Evolutionary conservation across 2,113 vertebrate species (phyloP).

Genomic region (Pleuronectes platessa): DNA sequence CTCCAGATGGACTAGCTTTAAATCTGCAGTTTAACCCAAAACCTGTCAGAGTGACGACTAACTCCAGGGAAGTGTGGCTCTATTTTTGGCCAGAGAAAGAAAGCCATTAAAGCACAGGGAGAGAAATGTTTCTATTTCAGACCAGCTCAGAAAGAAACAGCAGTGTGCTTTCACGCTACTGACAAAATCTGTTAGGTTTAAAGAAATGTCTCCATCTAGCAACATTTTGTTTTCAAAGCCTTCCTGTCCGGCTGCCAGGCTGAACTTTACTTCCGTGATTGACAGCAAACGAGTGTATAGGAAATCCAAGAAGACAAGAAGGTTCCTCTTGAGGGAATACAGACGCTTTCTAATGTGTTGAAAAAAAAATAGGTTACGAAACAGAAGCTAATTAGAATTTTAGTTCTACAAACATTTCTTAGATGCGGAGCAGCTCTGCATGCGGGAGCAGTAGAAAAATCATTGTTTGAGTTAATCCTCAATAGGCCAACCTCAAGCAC

Average conservation of each 20-base stretch:
- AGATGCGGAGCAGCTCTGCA: constrained; percentile 34
- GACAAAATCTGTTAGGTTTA: constrained; percentile 46
- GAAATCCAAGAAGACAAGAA: constrained; percentile 27
- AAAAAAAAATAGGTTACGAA: constrained; percentile 20
- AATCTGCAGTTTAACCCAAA: constrained; percentile 75
- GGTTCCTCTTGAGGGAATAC: constrained; percentile 32
- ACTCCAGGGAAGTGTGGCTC: constrained; percentile 54
- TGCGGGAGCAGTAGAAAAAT: constrained; percentile 11
- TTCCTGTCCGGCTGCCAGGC: constrained; percentile 38
- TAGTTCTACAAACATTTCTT: constrained; percentile 45
- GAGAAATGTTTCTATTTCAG: constrained; percentile 55
- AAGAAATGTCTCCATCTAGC: constrained; percentile 43
- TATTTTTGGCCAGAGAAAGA: constrained; percentile 54
- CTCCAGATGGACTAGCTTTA: constrained; percentile 73
- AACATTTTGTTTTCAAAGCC: constrained; percentile 54
- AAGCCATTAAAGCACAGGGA: constrained; percentile 50
- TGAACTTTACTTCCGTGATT: constrained; percentile 44
- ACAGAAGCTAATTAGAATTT: constrained; percentile 56
- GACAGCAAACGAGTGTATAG: constrained; percentile 32
- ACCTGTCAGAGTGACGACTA: constrained; percentile 61
- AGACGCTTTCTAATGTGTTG: background rate
- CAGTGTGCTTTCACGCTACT: constrained; percentile 36
- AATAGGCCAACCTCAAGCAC: constrained; percentile 18
- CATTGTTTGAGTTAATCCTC: constrained; percentile 50
- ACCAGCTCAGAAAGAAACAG: constrained; percentile 38